phyloP scores from a whole-genome alignment of 2,113 vertebrate species.

The Ornithorhynchus anatinus region DNA sequence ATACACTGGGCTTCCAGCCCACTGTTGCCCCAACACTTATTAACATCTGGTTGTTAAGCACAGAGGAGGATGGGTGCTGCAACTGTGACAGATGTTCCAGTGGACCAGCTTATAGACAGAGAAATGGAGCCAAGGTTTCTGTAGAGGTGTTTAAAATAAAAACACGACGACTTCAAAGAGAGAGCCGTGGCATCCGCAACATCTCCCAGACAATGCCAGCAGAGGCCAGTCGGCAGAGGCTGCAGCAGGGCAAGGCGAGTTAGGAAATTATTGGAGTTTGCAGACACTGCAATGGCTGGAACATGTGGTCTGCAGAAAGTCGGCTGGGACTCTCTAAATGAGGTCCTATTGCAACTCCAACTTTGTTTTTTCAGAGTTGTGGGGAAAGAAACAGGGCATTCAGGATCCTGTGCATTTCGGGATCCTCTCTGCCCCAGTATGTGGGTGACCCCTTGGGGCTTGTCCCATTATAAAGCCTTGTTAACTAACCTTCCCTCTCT shows the following conservation, averaged over 20 bases:
- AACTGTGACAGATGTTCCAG: conserved; percentile 68
- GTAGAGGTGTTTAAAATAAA: conserved; percentile 60
- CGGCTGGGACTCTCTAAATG: conserved; percentile 73
- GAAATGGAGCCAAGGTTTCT: conserved; percentile 68
- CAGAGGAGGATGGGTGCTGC: conserved; percentile 53
- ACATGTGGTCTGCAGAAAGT: conserved; percentile 78
- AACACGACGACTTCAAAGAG: conserved; percentile 77
- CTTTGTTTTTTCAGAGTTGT: conserved; percentile 78
- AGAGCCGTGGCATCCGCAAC: conserved; percentile 76
- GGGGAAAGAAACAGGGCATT: conserved; percentile 66
- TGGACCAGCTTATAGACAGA: conserved; percentile 67
- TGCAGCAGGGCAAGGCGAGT: conserved; percentile 55
- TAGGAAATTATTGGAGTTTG: conserved; percentile 63
- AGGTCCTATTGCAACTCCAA: conserved; percentile 74
- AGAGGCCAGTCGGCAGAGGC: conserved; percentile 58
- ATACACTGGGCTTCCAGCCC: conserved; percentile 27
- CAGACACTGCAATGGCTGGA: conserved; percentile 55
- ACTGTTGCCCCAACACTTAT: conserved; percentile 57
- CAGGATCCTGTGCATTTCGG: conserved; percentile 67
- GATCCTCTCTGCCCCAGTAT: conserved; percentile 28
- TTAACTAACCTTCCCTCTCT: no score
- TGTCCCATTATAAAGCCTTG: neutral
- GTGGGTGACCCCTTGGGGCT: neutral
- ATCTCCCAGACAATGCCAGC: conserved; percentile 66
- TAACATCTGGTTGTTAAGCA: conserved; percentile 56